phyloP scores from a whole-genome alignment of 2,888 invertebrate genomes.

The Drosophila bunnanda region DNA sequence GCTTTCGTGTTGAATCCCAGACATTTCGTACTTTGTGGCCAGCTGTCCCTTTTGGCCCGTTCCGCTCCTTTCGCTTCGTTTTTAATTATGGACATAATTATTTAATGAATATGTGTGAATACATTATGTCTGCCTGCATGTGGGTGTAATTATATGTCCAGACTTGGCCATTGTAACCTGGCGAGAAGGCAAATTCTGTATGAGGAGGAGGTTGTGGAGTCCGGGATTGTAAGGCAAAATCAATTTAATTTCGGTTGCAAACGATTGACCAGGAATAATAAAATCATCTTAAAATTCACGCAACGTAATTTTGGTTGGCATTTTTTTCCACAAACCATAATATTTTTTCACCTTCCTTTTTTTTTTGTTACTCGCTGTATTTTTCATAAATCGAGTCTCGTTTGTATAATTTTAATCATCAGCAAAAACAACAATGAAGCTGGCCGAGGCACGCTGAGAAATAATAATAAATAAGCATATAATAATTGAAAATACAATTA shows the following conservation, averaged over 20 bases:
- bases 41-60: background rate
- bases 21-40: background rate
- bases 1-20: slow-evolving; percentile 4
- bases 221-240: slow-evolving; percentile 50
- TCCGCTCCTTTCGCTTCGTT: slow-evolving; percentile 49
- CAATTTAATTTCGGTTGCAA: slow-evolving; percentile 70
- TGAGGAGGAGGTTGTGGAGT: background rate
- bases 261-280: slow-evolving; percentile 18
- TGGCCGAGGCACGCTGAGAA: slow-evolving; percentile 40
- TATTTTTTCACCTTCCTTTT: background rate
- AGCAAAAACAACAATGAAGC: slow-evolving; percentile 45
- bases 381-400: slow-evolving; percentile 68
- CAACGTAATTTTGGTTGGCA: slow-evolving; percentile 43
- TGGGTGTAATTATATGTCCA: slow-evolving; percentile 68
- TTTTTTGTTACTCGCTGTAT: slow-evolving; percentile 23
- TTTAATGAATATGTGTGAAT: slow-evolving; percentile 66
- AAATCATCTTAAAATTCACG: slow-evolving; percentile 76
- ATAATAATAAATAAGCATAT: slow-evolving; percentile 79
- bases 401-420: slow-evolving; percentile 75
- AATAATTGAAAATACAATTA: slow-evolving; percentile 80
- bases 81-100: slow-evolving; percentile 77
- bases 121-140: slow-evolving; percentile 45
- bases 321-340: slow-evolving; percentile 15
- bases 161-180: slow-evolving; percentile 29
- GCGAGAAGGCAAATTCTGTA: slow-evolving; percentile 6